These are phyloP conservation scores for Ianthella basta DNA, from an alignment of 37 sponge, comb jelly and placozoan genomes.

Conservation along the genomic window DNA sequence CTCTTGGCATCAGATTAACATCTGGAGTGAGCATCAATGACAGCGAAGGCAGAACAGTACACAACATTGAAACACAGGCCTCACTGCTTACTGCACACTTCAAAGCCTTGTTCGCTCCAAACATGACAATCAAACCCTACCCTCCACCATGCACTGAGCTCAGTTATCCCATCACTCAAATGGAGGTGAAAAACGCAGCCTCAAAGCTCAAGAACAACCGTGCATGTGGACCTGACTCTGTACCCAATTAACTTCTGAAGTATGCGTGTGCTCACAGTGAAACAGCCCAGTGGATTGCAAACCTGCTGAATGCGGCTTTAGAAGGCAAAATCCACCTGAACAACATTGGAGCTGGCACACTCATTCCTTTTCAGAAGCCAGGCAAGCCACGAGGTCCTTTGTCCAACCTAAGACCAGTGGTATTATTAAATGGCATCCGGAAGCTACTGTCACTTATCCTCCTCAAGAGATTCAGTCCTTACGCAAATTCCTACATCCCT, in stretches of 20 bases:
- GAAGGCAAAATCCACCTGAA: neutral
- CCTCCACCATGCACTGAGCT: neutral
- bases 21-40: neutral
- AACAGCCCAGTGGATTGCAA: neutral
- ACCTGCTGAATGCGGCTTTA: neutral
- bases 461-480: neutral
- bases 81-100: neutral
- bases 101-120: neutral
- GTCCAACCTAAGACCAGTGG: slow-evolving; percentile 18
- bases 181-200: neutral
- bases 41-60: neutral
- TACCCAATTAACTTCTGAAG: neutral
- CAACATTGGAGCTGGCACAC: neutral
- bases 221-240: slow-evolving; percentile 10
- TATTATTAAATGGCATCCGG: slow-evolving; percentile 7
- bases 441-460: neutral
- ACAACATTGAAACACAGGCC: slow-evolving; percentile 3
- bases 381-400: slow-evolving; percentile 7
- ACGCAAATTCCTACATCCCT: neutral
- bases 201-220: neutral
- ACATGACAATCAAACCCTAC: neutral
- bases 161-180: neutral
- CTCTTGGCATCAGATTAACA: neutral
- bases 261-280: neutral
- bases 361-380: slow-evolving; percentile 2